A percentile compares a stretch with the other conserved stretches of the same genome.
These are phyloP conservation scores for Contarinia nasturtii DNA, from an alignment of 1,140 invertebrate genomes.

Conservation along the genomic window DNA sequence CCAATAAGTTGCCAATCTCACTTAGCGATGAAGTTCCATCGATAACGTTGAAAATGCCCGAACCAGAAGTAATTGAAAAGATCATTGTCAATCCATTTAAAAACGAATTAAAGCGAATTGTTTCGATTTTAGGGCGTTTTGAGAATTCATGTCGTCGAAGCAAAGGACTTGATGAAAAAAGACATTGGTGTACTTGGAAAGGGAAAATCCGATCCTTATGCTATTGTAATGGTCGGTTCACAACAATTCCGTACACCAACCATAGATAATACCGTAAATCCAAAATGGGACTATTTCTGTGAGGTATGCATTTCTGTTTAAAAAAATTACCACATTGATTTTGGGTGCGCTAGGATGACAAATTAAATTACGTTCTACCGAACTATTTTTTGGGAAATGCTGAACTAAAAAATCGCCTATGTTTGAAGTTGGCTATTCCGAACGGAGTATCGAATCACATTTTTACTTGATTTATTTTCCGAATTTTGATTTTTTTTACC, in stretches of 20 bases:
- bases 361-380: too few relatives aligned
- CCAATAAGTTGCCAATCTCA: conserved; percentile 80
- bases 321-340: too few relatives aligned
- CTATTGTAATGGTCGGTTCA: conserved; percentile 67
- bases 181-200: conserved; percentile 79
- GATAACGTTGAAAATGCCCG: conserved; percentile 59
- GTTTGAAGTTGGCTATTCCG: too few relatives aligned
- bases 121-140: conserved; percentile 48
- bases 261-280: conserved; percentile 81
- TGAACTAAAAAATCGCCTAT: too few relatives aligned
- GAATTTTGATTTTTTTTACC: too few relatives aligned
- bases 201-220: conserved; percentile 91
- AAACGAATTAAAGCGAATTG: too few relatives aligned
- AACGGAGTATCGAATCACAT: too few relatives aligned
- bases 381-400: too few relatives aligned
- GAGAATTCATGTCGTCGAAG: conserved; percentile 75
- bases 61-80: conserved; percentile 62
- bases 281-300: conserved; percentile 86
- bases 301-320: conserved; percentile 50
- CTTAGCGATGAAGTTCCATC: conserved; percentile 63
- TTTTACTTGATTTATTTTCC: too few relatives aligned
- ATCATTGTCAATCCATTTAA: background rate
- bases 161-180: conserved; percentile 83
- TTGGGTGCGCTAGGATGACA: too few relatives aligned
- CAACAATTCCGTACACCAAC: conserved; percentile 74